Evolutionary conservation across 2,888 invertebrate genomes (phyloP), one percentile per base, ranked within the genome.

Genomic region (Chalcis sispes): DNA sequence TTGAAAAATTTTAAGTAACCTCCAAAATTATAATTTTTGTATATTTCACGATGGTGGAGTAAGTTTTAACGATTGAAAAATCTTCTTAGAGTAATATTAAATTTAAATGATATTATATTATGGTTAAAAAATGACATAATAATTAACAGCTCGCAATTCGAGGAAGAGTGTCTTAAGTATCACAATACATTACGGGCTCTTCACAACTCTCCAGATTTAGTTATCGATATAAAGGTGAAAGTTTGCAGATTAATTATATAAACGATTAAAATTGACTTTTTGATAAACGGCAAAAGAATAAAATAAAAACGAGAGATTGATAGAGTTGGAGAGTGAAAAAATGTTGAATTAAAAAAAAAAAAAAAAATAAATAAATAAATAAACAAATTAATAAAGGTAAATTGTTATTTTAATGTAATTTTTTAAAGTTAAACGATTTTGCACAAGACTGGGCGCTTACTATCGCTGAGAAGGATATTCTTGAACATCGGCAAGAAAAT

Each of bases 371-470:
- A n/a, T n/a, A n/a, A n/a, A n/a, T 13, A 50, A 23, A 25, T 36
- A 42, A 5, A 27, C 2, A 0, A 2, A 23, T 46, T 20, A 61
- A 52, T 65, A 64, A 75, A 54, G 25, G 18, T 13, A 29, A 46
- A 36, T 7, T 1, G 13, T 64, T 69, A 23, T 64, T 48, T 67
- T 74, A n/a, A 52, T 42, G 36, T 15, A 29, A 73, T 80, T 62
- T 58, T 52, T 61, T 69, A 77, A 72, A 88, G 86, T 48, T 88
- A 75, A 85, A 80, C 72, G 58, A 82, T 56, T 79, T 78, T 54
- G 86, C 87, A 5, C 83, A 86, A 80, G 81, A 86, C 64, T 85
- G 86, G 85, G 85, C 87, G 23, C 78, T 82, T 5, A 61, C 62
- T 71, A 76, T 87, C 59, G 85, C 85, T 23, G 62, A 52, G 1